These are phyloP conservation scores for Xenus cinereus DNA, from an alignment of 2,113 vertebrate species.

Conservation along the genomic window DNA sequence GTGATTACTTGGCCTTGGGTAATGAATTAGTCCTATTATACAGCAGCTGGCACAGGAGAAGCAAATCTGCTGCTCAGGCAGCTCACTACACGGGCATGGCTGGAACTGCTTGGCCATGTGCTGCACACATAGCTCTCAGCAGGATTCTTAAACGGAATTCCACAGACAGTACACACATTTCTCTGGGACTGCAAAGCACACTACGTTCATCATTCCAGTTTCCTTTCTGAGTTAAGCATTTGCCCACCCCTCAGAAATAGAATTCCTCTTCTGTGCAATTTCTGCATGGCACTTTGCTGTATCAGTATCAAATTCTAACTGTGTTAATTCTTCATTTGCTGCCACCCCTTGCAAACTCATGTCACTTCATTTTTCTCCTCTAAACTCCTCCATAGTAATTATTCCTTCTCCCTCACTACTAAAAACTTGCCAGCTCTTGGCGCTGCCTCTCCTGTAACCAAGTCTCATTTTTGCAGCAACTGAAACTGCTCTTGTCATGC, in stretches of 20 bases:
- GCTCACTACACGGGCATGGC: constrained; percentile 1
- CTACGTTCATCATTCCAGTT: not conserved
- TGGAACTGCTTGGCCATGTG: constrained; percentile 15
- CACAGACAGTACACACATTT: not conserved
- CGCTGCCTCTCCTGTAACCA: not conserved
- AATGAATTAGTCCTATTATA: constrained; percentile 62
- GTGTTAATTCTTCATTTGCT: not conserved
- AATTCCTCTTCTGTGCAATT: not conserved
- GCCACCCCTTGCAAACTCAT: not conserved
- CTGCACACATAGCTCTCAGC: constrained; percentile 3
- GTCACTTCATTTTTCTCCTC: not conserved
- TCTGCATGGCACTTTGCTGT: not conserved
- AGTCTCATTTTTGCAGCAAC: not conserved
- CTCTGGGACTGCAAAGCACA: not conserved
- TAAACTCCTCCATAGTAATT: not conserved
- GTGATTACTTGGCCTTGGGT: constrained; percentile 52
- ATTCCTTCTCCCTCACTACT: not conserved
- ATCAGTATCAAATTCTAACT: not conserved
- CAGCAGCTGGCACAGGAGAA: constrained; percentile 48
- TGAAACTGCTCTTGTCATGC: not conserved
- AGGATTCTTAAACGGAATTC: not conserved
- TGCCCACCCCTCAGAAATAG: not conserved
- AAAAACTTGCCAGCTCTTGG: not conserved
- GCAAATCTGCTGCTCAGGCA: constrained; percentile 54
- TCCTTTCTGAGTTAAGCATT: not conserved